These are phyloP conservation scores for Micronisus gabar DNA, from an alignment of 2,113 vertebrate genomes.

Conservation along the genomic window DNA sequence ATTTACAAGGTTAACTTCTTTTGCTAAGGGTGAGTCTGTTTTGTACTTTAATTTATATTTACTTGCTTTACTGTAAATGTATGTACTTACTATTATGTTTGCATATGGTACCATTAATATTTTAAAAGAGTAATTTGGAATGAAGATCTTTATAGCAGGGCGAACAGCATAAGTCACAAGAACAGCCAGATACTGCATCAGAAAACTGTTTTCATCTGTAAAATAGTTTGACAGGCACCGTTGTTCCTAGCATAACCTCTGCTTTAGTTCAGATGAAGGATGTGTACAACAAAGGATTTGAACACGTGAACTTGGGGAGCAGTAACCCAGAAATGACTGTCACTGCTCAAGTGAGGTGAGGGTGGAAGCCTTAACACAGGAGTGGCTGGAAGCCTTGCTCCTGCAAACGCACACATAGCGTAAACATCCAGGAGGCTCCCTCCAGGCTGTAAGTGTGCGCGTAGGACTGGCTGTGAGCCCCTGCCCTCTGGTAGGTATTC, in stretches of 20 bases:
- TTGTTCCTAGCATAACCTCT: background rate
- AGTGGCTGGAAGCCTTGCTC: background rate
- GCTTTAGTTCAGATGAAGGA: background rate
- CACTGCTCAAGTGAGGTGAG: background rate
- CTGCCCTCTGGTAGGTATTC: background rate
- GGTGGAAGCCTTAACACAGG: background rate
- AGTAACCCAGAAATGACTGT: background rate
- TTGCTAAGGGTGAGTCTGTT: background rate
- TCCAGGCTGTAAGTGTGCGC: background rate
- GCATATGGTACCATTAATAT: background rate
- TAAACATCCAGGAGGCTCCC: background rate
- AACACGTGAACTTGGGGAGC: background rate
- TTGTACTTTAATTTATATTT: background rate
- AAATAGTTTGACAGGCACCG: background rate
- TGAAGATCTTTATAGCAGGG: background rate
- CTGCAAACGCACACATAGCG: rapidly evolving
- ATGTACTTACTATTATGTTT: background rate
- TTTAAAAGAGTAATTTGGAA: background rate
- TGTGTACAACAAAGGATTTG: background rate
- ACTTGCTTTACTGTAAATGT: background rate
- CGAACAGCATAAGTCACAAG: background rate
- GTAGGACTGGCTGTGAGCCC: background rate
- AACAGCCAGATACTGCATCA: background rate
- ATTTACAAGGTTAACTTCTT: background rate
- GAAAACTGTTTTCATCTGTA: background rate